Base-by-base conservation (phyloP, 1,140 invertebrate species). In the Tyrophagus putrescentiae region DNA sequence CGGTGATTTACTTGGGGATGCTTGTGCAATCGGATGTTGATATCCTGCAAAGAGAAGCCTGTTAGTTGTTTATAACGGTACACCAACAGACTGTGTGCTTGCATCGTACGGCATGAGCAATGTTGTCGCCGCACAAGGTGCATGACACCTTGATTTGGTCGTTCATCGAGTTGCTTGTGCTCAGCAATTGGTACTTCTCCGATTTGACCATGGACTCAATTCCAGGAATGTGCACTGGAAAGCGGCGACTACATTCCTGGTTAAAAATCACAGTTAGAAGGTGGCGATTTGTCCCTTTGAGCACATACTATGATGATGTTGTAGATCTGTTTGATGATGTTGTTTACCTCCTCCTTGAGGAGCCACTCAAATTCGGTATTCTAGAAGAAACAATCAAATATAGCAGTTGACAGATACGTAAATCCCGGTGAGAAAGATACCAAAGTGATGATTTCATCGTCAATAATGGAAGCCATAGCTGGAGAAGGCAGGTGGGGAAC, bases 361-460 rank as follows among this genome's bases (percentile, higher is more conserved):
- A 92, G 81, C 87, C 87, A 92, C 75, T 90, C 85, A 72, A 90
- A 92, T 76, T 92, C 87, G 74, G 84, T 82, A 82, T 90, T 86
- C 87, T 92, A 71, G 27, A 60, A 25, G 54, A 50, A 52, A 60
- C 33, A 18, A 42, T 27, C 0, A 33, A 52, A 39, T 18, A 50
- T 36, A 21, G 18, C 31, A 28, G 7, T 25, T 50, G n/a, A 60
- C 3, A 33, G 25, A 9, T n/a, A 44, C 28, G 25, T 18, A 33
- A 48, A 28, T 1, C 1, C 29, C 9, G 13, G 2, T 4, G 23
- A 11, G 25, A n/a, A 11, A 16, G 25, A 13, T 21, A 60, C 27
- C n/a, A 39, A 21, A 56, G 44, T 56, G 4, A 60, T 54, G 27
- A 45, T 39, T 33, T 60, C 59, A 34, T 60, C 48, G 9, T 57